Conservation (phyloP, 1,140 invertebrate genomes). For the Drosophila hydei region DNA sequence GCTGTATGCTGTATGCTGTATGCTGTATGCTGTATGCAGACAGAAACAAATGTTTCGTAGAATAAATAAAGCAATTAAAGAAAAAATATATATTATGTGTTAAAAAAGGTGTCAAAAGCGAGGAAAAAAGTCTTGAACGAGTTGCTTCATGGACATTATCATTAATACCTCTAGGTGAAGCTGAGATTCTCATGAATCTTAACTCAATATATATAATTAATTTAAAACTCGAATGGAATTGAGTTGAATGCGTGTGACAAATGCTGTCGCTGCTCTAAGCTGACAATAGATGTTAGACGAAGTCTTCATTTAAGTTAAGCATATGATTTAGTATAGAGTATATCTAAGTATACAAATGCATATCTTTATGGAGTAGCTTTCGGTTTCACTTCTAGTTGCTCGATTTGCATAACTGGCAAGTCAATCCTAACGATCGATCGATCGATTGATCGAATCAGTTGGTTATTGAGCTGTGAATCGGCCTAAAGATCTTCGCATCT, state of each 20-base stretch:
- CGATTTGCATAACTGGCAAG: slow-evolving; percentile 40
- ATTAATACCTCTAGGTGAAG: slow-evolving; percentile 58
- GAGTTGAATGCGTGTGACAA: slow-evolving; percentile 43
- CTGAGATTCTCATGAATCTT: slow-evolving; percentile 50
- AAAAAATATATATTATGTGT: not conserved
- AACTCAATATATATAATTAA: too few relatives aligned
- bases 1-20: too few relatives aligned
- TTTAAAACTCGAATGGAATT: slow-evolving; percentile 49
- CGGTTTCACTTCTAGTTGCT: slow-evolving; percentile 14
- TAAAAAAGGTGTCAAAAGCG: not conserved
- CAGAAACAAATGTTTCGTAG: too few relatives aligned
- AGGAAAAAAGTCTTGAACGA: not conserved
- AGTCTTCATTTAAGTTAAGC: too few relatives aligned
- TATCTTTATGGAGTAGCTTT: slow-evolving; percentile 23
- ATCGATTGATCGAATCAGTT: slow-evolving; percentile 56
- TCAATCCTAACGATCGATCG: slow-evolving; percentile 20
- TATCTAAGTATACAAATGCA: not conserved
- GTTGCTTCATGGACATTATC: slow-evolving; percentile 53
- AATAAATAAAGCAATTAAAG: not conserved
- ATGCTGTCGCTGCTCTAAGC: slow-evolving; percentile 18
- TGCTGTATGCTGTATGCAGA: too few relatives aligned
- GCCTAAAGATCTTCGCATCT: not conserved
- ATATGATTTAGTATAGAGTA: too few relatives aligned
- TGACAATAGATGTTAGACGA: slow-evolving; percentile 3
- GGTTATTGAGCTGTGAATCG: not conserved